phyloP scores from a whole-genome alignment of 2,113 vertebrate genomes.

The Oreamnos americanus region DNA sequence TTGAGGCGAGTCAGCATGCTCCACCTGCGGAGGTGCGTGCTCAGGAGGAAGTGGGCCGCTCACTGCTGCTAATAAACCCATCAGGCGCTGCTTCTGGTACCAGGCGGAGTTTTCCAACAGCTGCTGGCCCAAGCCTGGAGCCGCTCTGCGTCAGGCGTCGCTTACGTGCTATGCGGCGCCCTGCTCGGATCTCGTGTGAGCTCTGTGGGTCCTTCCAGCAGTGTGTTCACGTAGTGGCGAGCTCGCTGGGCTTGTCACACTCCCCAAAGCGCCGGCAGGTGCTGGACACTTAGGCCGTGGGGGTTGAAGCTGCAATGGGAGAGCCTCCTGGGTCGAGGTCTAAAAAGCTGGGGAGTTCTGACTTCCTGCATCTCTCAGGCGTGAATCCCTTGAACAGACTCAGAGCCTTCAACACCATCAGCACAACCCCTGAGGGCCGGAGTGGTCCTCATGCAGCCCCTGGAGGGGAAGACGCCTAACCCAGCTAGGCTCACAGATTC shows the following conservation, averaged over 20 bases:
- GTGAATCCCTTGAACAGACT: slow-evolving; percentile 88
- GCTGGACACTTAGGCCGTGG: slow-evolving; percentile 85
- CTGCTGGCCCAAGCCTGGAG: slow-evolving; percentile 77
- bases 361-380: slow-evolving; percentile 82
- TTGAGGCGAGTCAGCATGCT: slow-evolving; percentile 65
- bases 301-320: background rate
- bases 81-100: slow-evolving; percentile 82
- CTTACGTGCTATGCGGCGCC: slow-evolving; percentile 77
- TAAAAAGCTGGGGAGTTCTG: slow-evolving; percentile 81
- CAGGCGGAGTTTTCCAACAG: slow-evolving; percentile 86
- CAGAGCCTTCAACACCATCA: slow-evolving; percentile 80
- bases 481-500: accelerated
- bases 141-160: slow-evolving; percentile 67
- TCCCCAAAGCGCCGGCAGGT: slow-evolving; percentile 86
- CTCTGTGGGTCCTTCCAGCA: slow-evolving; percentile 78
- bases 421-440: slow-evolving; percentile 68
- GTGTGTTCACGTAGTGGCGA: slow-evolving; percentile 86
- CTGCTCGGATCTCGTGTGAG: background rate
- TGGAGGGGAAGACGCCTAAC: background rate
- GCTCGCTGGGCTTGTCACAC: slow-evolving; percentile 89
- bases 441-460: background rate
- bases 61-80: slow-evolving; percentile 84
- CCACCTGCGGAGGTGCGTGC: slow-evolving; percentile 86
- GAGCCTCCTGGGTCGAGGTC: slow-evolving; percentile 54
- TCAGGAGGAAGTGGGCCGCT: slow-evolving; percentile 90